Evolutionary conservation across 2,888 invertebrate species (phyloP).

Genomic region (Oscheius sp.): DNA sequence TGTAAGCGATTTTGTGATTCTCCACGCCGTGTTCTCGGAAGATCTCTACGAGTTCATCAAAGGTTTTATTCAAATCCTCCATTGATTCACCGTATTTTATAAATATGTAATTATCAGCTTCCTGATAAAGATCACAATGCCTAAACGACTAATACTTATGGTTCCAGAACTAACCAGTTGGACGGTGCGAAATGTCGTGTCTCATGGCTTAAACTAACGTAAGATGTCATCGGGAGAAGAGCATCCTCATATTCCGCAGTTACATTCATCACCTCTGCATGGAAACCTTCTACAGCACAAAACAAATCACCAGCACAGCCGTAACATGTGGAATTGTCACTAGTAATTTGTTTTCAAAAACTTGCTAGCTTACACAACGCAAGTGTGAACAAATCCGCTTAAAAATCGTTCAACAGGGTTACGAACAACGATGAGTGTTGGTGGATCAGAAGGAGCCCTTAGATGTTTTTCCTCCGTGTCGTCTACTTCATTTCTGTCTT

Average conservation of each 20-base stretch:
- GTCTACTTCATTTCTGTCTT: too few relatives aligned
- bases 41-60: not conserved
- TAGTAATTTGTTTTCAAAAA: not conserved
- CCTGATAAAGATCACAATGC: not conserved
- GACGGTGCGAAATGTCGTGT: not conserved
- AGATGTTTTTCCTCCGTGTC: too few relatives aligned
- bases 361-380: conserved; percentile 1
- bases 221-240: too few relatives aligned
- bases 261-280: too few relatives aligned
- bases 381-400: conserved; percentile 8
- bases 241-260: too few relatives aligned
- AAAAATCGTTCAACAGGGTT: conserved; percentile 4
- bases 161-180: not conserved
- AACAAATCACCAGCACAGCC: not conserved
- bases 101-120: not conserved
- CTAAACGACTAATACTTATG: not conserved
- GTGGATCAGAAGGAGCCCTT: too few relatives aligned
- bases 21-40: not conserved
- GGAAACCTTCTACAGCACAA: not conserved
- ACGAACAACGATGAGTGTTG: not conserved
- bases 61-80: not conserved
- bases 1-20: not conserved
- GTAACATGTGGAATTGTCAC: not conserved
- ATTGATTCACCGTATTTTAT: not conserved
- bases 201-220: too few relatives aligned